phyloP scores from a whole-genome alignment of 1,140 invertebrate species.

The Dufourea novaeangliae region DNA sequence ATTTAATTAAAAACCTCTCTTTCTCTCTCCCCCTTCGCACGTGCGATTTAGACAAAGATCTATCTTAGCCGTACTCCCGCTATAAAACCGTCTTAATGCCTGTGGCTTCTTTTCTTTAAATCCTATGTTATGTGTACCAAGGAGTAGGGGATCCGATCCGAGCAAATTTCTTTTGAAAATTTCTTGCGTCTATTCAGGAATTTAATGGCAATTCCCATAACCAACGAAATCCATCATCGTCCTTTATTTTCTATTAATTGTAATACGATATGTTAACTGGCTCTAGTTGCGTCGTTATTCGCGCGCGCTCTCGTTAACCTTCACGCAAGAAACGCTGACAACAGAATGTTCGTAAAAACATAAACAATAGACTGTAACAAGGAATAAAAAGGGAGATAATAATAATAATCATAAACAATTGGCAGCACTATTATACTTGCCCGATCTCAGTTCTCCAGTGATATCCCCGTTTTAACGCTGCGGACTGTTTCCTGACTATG shows the following conservation, averaged over 20 bases:
- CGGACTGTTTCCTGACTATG: conserved; percentile 1
- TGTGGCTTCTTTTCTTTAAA: conserved; percentile 13
- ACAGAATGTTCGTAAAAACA: not conserved
- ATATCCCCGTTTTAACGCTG: not conserved
- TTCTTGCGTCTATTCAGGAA: not conserved
- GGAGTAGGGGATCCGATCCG: not conserved
- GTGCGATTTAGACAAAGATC: conserved; percentile 55
- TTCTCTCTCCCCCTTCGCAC: not conserved
- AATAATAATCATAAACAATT: not conserved
- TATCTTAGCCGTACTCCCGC: conserved; percentile 38
- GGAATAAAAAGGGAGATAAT: not conserved
- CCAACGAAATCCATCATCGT: conserved; percentile 18
- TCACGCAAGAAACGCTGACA: not conserved
- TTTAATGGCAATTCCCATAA: conserved; percentile 15
- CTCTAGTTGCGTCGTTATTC: not conserved
- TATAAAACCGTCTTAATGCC: conserved; percentile 31
- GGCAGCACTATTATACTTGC: conserved; percentile 6
- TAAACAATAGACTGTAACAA: not conserved
- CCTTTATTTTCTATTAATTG: conserved; percentile 2
- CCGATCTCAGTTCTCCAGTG: conserved; percentile 3
- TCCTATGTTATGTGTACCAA: conserved; percentile 19
- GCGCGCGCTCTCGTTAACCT: not conserved
- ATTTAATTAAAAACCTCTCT: conserved; percentile 27
- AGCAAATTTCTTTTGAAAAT: not conserved
- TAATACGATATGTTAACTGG: conserved; percentile 39